These are phyloP conservation scores for Euproctis similis DNA, from an alignment of 2,888 invertebrate species.

Conservation along the genomic window DNA sequence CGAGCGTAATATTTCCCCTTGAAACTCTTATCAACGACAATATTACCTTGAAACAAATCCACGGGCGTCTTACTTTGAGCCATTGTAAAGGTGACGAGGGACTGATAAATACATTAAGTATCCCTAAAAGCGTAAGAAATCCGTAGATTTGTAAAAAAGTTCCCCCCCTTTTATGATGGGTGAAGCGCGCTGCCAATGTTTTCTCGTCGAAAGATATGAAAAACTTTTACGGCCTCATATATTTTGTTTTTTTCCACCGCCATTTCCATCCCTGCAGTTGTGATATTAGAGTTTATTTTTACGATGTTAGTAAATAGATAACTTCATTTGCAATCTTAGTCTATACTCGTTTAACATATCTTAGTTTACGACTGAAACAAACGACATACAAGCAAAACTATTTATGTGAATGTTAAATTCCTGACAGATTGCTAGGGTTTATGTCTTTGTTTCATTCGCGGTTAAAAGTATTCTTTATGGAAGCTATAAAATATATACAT, in stretches of 20 bases:
- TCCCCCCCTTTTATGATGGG: conserved; percentile 70
- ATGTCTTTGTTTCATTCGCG: conserved; percentile 27
- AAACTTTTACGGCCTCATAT: too few relatives aligned
- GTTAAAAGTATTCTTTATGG: conserved; percentile 21
- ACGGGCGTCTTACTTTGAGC: conserved; percentile 51
- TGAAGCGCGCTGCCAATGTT: conserved; percentile 63
- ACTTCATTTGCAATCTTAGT: conserved; percentile 60
- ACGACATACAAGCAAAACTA: conserved; percentile 48
- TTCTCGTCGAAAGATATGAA: conserved; percentile 63
- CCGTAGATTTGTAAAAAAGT: conserved; percentile 72
- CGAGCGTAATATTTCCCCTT: conserved; percentile 14
- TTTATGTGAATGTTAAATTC: conserved; percentile 50
- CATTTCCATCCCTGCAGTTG: conserved; percentile 25
- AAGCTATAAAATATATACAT: conserved; percentile 9
- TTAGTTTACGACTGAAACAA: conserved; percentile 57
- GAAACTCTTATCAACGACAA: conserved; percentile 42
- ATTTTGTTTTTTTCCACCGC: too few relatives aligned
- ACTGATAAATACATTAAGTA: conserved; percentile 72
- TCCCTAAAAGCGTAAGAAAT: conserved; percentile 71
- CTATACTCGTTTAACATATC: conserved; percentile 59
- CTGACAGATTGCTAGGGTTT: conserved; percentile 38
- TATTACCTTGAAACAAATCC: conserved; percentile 51
- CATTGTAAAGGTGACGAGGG: conserved; percentile 69
- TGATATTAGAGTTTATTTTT: conserved; percentile 22
- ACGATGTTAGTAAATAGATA: conserved; percentile 25